Evolutionary conservation across 2,888 invertebrate genomes (phyloP).

Genomic region (Callyntrura guangdongensis): DNA sequence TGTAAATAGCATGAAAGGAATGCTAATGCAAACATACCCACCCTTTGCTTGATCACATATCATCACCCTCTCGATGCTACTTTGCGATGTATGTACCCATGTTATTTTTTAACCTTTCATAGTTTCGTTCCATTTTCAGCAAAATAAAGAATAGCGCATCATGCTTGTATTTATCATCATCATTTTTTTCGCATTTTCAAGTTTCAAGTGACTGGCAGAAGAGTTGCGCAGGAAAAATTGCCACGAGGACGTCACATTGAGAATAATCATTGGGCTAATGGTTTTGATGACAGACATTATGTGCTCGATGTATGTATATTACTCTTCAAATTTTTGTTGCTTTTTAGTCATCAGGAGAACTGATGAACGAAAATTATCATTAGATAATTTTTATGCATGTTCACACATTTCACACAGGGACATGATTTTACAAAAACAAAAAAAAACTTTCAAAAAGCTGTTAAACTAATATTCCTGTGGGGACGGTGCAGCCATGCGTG

Average conservation of each 20-base stretch:
- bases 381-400: neutral
- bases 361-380: slow-evolving; percentile 36
- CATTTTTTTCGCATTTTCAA: neutral
- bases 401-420: neutral
- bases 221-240: neutral
- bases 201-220: slow-evolving; percentile 11
- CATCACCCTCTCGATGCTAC: slow-evolving; percentile 40
- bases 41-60: slow-evolving; percentile 39
- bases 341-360: neutral
- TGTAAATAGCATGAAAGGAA: slow-evolving; percentile 31
- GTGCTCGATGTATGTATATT: neutral
- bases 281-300: slow-evolving; percentile 58
- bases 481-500: neutral
- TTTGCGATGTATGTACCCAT: slow-evolving; percentile 26
- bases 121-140: slow-evolving; percentile 8
- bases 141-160: neutral
- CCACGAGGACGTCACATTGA: neutral
- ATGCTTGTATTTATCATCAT: neutral
- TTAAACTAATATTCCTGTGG: neutral
- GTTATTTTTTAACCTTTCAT: neutral
- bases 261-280: neutral
- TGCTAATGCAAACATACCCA: slow-evolving; percentile 29
- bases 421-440: too few species aligned
- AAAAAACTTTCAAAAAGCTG: too few species aligned
- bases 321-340: slow-evolving; percentile 2